phyloP scores from a whole-genome alignment of 2,888 invertebrate species.

The Drosophila setosimentum region DNA sequence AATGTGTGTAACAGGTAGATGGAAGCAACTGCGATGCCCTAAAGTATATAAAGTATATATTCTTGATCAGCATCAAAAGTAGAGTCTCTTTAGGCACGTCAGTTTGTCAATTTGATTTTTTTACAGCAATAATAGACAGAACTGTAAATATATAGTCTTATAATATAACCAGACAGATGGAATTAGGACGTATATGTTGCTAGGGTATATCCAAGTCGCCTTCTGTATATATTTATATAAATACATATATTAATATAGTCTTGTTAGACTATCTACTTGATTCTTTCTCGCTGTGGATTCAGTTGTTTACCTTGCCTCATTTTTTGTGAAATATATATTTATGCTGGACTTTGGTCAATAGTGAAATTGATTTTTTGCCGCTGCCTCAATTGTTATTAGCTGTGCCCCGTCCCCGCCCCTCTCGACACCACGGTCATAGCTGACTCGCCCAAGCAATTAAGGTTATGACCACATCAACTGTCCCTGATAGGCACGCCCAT shows the following conservation, averaged over 20 bases:
- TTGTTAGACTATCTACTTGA: background rate
- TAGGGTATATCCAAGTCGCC: background rate
- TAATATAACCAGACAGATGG: background rate
- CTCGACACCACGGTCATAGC: background rate
- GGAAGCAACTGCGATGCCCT: background rate
- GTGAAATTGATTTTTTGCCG: constrained; percentile 74
- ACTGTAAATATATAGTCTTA: background rate
- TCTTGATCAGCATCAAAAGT: background rate
- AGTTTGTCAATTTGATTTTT: background rate
- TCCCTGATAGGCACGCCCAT: constrained; percentile 39
- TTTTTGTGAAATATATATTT: constrained; percentile 68
- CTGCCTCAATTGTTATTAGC: constrained; percentile 35
- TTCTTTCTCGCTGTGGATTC: background rate
- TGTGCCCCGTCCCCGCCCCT: constrained; percentile 1
- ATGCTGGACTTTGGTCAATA: constrained; percentile 72
- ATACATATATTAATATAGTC: background rate
- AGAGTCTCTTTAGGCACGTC: background rate
- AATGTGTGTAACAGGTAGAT: background rate
- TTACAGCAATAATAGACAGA: background rate
- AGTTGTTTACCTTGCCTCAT: constrained; percentile 24
- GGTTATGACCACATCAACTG: constrained; percentile 17
- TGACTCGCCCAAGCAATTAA: constrained; percentile 58
- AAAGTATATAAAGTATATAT: background rate
- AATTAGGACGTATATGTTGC: background rate
- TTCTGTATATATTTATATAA: background rate